phyloP scores from a whole-genome alignment of 2,888 invertebrate genomes.

The Eupithecia pulchellata region DNA sequence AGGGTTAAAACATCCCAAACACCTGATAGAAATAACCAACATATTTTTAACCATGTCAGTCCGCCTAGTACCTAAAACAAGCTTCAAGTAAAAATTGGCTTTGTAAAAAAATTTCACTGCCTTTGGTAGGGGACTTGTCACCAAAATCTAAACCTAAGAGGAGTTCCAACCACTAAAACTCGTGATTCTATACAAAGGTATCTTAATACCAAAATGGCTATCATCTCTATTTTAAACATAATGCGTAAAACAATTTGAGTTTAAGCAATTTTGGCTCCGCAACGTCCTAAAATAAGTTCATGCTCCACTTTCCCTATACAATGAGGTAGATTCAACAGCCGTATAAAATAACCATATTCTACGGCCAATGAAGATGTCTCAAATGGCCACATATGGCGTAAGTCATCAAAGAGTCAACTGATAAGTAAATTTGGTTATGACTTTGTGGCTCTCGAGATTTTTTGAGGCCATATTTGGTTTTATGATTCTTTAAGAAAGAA shows the following conservation, averaged over 20 bases:
- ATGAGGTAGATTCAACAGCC: slow-evolving; percentile 53
- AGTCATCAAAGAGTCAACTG: neutral
- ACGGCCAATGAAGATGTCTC: slow-evolving; percentile 10
- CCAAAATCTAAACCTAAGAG: neutral
- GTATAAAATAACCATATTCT: slow-evolving; percentile 44
- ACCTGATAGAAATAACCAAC: neutral
- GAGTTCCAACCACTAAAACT: neutral
- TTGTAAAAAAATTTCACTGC: neutral
- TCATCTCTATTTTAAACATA: neutral
- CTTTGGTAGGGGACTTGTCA: neutral
- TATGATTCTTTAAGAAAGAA: neutral
- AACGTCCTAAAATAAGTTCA: slow-evolving; percentile 49
- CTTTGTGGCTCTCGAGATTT: neutral
- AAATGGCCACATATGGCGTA: slow-evolving; percentile 3
- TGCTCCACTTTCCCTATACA: slow-evolving; percentile 63
- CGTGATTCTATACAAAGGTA: neutral
- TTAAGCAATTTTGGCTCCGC: slow-evolving; percentile 37
- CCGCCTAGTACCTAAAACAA: neutral
- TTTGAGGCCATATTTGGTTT: neutral
- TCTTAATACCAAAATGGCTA: neutral
- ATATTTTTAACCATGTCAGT: neutral
- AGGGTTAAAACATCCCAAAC: neutral
- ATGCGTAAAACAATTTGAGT: slow-evolving; percentile 35
- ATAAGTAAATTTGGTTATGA: slow-evolving; percentile 1
- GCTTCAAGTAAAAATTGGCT: neutral